phyloP scores from a whole-genome alignment of 2,888 invertebrate species.

The Megamerina dolium region DNA sequence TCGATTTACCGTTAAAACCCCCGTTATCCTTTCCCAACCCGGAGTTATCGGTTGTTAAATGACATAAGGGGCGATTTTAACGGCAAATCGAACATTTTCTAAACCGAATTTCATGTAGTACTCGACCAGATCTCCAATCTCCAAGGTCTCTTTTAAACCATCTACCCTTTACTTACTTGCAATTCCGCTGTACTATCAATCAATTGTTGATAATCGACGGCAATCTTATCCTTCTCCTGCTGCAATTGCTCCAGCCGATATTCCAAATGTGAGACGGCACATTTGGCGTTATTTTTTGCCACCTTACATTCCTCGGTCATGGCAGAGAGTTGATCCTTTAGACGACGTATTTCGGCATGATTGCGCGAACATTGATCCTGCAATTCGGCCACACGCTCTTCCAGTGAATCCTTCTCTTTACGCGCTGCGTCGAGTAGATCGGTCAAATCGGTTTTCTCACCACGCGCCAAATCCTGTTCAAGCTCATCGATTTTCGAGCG shows the following conservation, averaged over 20 bases:
- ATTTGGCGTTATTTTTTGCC: slow-evolving; percentile 80
- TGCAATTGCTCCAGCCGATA: slow-evolving; percentile 70
- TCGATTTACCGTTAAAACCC: no score
- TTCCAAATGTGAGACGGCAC: slow-evolving; percentile 75
- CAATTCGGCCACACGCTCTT: slow-evolving; percentile 60
- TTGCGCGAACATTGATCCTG: slow-evolving; percentile 66
- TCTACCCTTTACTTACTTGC: slow-evolving; percentile 45
- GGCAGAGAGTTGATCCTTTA: slow-evolving; percentile 62
- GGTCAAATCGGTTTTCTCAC: slow-evolving; percentile 66
- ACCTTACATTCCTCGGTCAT: slow-evolving; percentile 69
- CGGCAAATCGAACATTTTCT: no score
- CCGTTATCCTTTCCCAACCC: no score
- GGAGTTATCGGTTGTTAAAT: no score
- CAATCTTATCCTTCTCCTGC: slow-evolving; percentile 65
- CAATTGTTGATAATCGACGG: slow-evolving; percentile 65
- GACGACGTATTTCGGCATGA: slow-evolving; percentile 61
- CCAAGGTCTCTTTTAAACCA: no score
- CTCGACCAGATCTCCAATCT: no score
- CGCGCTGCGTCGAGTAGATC: slow-evolving; percentile 62
- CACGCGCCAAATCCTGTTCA: slow-evolving; percentile 61
- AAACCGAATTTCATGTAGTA: no score
- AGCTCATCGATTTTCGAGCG: slow-evolving; percentile 73
- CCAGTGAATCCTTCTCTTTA: slow-evolving; percentile 68
- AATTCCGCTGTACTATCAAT: slow-evolving; percentile 70
- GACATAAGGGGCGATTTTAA: no score